phyloP scores from a whole-genome alignment of 1,140 invertebrate species.

The fruit fly (Drosophila melanogaster) region Release_6_plus_ISO1_MT NT_033779.5:14627501-14628000 shows the following conservation, averaged over 20 bases:
- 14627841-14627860: slow-evolving; percentile 6
- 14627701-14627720: slow-evolving; percentile 27
- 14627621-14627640: slow-evolving; percentile 50
- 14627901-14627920: slow-evolving; percentile 46
- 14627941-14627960: slow-evolving; percentile 62
- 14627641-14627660: slow-evolving; percentile 76
- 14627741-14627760: slow-evolving; percentile 73
- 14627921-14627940: slow-evolving; percentile 55
- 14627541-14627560: slow-evolving; percentile 64
- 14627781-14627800: slow-evolving; percentile 33
- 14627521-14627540: slow-evolving; percentile 61
- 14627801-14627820: slow-evolving; percentile 50
- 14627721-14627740: slow-evolving; percentile 25
- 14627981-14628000: slow-evolving; percentile 9
- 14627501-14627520: slow-evolving; percentile 24
- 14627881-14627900: slow-evolving; percentile 3
- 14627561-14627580: slow-evolving; percentile 9
- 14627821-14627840: slow-evolving; percentile 35
- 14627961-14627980: slow-evolving; percentile 65
- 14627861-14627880: neutral
- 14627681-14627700: slow-evolving; percentile 35
- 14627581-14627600: slow-evolving; percentile 9
- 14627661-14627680: slow-evolving; percentile 69
- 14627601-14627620: slow-evolving; percentile 23
- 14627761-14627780: slow-evolving; percentile 27